Base-by-base conservation (phyloP, 2,888 invertebrate species). In the Eupithecia exiguata region DNA sequence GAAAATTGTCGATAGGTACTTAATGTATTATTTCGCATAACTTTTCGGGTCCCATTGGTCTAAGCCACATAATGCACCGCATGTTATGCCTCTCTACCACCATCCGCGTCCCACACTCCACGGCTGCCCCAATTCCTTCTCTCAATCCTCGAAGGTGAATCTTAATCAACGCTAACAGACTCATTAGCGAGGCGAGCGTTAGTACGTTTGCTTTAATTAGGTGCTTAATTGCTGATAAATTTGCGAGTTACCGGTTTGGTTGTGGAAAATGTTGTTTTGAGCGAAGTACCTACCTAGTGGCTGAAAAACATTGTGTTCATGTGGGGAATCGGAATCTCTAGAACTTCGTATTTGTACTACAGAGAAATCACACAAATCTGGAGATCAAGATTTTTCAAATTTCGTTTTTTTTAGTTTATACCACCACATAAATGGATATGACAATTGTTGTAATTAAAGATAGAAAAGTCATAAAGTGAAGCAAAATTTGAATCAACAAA, bases 81-180 rank as follows among this genome's bases (percentile, higher is more conserved):
- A 4, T 30, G 4, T 30, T 6, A 43, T 18, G 2, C 49, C 18
- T 7, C 49, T 49, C 58, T 58, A 63, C 49, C 25, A n/a, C 14
- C 21, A 40, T 5, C 40, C 53, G 12, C 7, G 21, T 30, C 62
- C 66, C 9, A 43, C 25, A 36, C 63, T 68, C 72, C 63, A 6
- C n/a, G 72, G 18, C 46, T 73, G 72, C 74, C 74, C 71, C 72
- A 77, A 77, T 75, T 74, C 65, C 68, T 35, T 18, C 46, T 67
- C 70, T 70, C 67, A 74, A 74, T 77, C 71, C 80, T 78, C 71
- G 81, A 81, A 86, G 84, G 84, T 83, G 83, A 81, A 78, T 81
- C 81, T 86, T 87, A 87, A 88, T 88, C 84, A 87, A 87, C 83
- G 86, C 81, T 84, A 86, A 85, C 84, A 84, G 86, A 86, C 86